phyloP scores from a whole-genome alignment of 1,140 invertebrate species.

The Spodoptera frugiperda region DNA sequence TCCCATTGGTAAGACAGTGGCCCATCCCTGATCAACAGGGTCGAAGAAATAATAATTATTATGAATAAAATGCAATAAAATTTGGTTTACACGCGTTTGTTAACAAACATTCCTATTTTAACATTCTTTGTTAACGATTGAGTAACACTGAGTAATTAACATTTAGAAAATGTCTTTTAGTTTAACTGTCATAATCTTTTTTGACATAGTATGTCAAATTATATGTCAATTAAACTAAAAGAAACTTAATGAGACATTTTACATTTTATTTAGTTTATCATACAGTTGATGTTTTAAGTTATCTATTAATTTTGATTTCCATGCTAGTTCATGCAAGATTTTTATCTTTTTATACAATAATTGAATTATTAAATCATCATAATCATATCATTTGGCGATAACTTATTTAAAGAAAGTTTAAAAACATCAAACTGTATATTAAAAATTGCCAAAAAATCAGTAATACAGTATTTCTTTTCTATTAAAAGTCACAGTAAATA shows the following conservation, averaged over 20 bases:
- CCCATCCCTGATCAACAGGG: constrained; percentile 53
- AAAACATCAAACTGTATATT: constrained; percentile 9
- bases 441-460: no score
- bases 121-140: not conserved
- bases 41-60: constrained; percentile 9
- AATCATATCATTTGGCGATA: not conserved
- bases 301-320: not conserved
- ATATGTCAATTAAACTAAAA: not conserved
- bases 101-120: not conserved
- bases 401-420: no score
- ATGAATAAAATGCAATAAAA: constrained; percentile 37
- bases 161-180: no score
- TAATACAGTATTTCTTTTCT: no score
- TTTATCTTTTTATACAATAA: constrained; percentile 25
- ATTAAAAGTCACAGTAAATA: no score
- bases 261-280: not conserved
- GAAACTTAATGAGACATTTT: not conserved
- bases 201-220: no score
- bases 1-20: constrained; percentile 35
- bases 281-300: constrained; percentile 6
- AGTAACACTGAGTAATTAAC: no score
- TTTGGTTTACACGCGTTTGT: not conserved
- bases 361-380: not conserved
- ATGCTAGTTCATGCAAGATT: constrained; percentile 24
- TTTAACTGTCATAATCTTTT: no score